A percentile compares a stretch with the other conserved stretches of the same genome.
phyloP scores from a whole-genome alignment of 2,888 invertebrate genomes.

The Sphecodes monilicornis region DNA sequence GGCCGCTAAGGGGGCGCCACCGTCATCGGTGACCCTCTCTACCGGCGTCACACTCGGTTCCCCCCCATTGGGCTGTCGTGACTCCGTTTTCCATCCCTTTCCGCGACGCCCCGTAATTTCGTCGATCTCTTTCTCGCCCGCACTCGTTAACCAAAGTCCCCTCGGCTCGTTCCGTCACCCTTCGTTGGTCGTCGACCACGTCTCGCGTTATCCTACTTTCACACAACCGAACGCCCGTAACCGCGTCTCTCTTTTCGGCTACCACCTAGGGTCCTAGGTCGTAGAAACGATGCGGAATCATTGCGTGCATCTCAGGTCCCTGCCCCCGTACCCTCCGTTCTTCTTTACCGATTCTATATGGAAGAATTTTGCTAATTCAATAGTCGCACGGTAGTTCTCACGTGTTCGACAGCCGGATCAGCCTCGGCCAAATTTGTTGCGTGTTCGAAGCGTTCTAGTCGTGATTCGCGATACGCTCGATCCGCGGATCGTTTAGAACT shows the following conservation, averaged over 20 bases:
- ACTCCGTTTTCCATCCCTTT: conserved; percentile 47
- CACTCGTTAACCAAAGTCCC: conserved; percentile 49
- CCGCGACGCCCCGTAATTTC: neutral
- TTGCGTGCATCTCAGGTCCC: conserved; percentile 56
- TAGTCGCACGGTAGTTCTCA: conserved; percentile 47
- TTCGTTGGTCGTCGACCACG: conserved; percentile 57
- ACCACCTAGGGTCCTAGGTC: conserved; percentile 49
- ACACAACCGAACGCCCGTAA: neutral
- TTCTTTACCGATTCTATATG: conserved; percentile 32
- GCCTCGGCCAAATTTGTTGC: conserved; percentile 7
- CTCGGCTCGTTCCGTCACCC: conserved; percentile 63
- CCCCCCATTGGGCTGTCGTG: conserved; percentile 35
- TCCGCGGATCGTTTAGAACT: neutral
- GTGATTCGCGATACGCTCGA: conserved; percentile 9
- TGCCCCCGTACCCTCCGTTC: conserved; percentile 35
- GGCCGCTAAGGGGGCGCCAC: conserved; percentile 80
- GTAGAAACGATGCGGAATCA: conserved; percentile 57
- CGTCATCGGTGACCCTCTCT: conserved; percentile 63
- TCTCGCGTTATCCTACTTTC: conserved; percentile 50
- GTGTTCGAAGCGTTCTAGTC: neutral
- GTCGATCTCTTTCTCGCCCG: conserved; percentile 24
- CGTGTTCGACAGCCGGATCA: neutral
- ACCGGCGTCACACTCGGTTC: conserved; percentile 29
- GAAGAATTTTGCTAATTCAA: conserved; percentile 58
- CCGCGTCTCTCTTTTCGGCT: conserved; percentile 26